Evolutionary conservation across 2,888 invertebrate genomes (phyloP), one percentile per base, ranked within the genome.

Genomic region (Elgonia sp.): DNA sequence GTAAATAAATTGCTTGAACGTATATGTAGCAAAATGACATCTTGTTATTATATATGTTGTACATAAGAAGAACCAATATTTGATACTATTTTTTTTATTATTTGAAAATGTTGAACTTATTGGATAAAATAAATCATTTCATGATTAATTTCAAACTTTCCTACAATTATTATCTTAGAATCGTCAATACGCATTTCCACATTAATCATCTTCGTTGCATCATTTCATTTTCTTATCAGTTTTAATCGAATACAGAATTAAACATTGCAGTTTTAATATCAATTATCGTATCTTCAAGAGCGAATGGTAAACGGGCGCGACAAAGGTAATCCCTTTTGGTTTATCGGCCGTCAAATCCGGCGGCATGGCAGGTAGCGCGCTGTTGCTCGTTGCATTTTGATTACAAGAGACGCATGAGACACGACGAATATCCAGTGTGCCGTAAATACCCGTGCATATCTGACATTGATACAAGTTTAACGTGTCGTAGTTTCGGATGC

Each of bases 361-460:
- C 82, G 63, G 57, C 72, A 75, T 79, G 79, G 85, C 85, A 85
- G 85, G 77, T 76, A 82, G 21, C 76, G 84, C 53, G 81, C 73
- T 69, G 62, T 67, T 72, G 81, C 80, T 84, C 81, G 67, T 86
- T 86, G 84, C 89, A 87, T 87, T 89, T 88, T 88, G 89, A 89
- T 88, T 89, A 85, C 86, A 86, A 63, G 87, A 84, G 88, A 86
- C 84, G 79, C 84, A 81, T 83, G 83, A 85, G 76, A 83, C 76
- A 79, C 85, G 85, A 73, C 82, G 88, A 83, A 70, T 84, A 84
- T 67, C 84, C 81, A 70, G 81, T 81, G 88, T 60, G 76, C 86
- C 76, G 88, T 84, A 84, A 89, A 91, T 90, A 90, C 91, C 91
- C 90, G 90, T 90, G 89, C 75, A 75, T 76, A 73, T 80, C 86